Evolutionary conservation across 2,888 invertebrate species (phyloP), one percentile per base, ranked within the genome.

Genomic region (Brachyptera risi): DNA sequence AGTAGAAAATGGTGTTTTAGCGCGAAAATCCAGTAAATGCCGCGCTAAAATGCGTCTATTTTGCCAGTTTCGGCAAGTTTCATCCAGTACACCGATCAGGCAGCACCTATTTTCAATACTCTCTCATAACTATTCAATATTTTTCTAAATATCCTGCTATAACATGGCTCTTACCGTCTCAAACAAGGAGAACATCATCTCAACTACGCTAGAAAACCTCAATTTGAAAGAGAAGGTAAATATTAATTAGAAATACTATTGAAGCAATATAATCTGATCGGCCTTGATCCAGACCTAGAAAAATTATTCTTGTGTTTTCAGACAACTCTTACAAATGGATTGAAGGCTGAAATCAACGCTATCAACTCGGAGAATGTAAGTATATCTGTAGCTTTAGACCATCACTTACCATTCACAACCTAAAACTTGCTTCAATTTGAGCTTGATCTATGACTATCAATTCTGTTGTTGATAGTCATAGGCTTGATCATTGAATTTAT

Each of bases 151-250:
- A n/a, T n/a, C n/a, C n/a, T n/a, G n/a, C n/a, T n/a, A n/a, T n/a
- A n/a, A n/a, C n/a, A 51, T 51, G 51, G 51, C 51, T 17, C 51
- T 51, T 15, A 27, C 27, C 3, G 3, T 27, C 13, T 51, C 51
- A 7, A 51, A 27, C 51, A 51, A 51, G 31, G 51, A 51, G 21
- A 51, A 51, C 35, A 51, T 51, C 7, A 51, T 51, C 26, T 19
- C 17, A 17, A 49, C 17, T 5, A 21, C 27, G 15, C 13, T 51
- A 4, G 51, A 51, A 7, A 51, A 27, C 17, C 51, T 51, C 17
- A 51, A 24, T 15, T 15, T 51, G 35, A 51, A 51, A 35, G 51
- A 51, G 3, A 51, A 51, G 51, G 51, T 51, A 40, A 40, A 5
- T 31, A 7, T 31, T 31, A n/a, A n/a, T n/a, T n/a, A n/a, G n/a